Base-by-base conservation (phyloP, 2,113 vertebrate genomes). In the Colinus virginianus region DNA sequence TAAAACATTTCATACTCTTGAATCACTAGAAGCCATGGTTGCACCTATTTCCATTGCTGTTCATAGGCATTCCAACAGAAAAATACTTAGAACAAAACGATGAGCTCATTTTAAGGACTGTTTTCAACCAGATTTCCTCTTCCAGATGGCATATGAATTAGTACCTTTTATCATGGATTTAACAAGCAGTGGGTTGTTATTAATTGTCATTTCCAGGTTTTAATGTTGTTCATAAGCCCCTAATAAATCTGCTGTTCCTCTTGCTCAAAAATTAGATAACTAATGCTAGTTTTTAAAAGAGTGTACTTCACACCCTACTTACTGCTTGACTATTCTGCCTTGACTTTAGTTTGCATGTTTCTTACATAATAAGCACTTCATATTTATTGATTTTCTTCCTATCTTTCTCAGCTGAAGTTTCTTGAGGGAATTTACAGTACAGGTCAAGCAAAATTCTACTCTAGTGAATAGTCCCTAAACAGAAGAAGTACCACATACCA, bases 111-210 rank as follows among this genome's bases (percentile, higher is more conserved):
- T 87, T 56, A 84, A 82, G 55, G 80, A 78, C 68, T 53, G 70
- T 63, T 76, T 91, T 78, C 69, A 78, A 91, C 42, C 92, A 83
- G 63, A 78, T 91, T 93, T 82, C 82, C 62, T 59, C 2, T 1
- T 78, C 72, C 91, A 92, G 66, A 89, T 90, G 94, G 89, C 87
- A 56, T 11, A 64, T 53, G 94, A 95, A 89, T 95, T 90, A 78
- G 51, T 89, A 85, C 71, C 82, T 87, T 94, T 86, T 87, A 83
- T 94, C 43, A 53, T 5, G 53, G 77, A 88, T 63, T 93, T 84
- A 85, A 84, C 78, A 92, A 96, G 81, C 36, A 0, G 15, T 82
- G 79, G 84, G 59, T 48, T 71, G 81, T 74, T 78, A 28, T n/a
- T 95, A 70, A 81, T 46, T 68, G 63, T 51, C 70, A 63, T 78